Evolutionary conservation across 2,113 vertebrate genomes (phyloP), one percentile per base, ranked within the genome.

Genomic region (Felis catus): DNA sequence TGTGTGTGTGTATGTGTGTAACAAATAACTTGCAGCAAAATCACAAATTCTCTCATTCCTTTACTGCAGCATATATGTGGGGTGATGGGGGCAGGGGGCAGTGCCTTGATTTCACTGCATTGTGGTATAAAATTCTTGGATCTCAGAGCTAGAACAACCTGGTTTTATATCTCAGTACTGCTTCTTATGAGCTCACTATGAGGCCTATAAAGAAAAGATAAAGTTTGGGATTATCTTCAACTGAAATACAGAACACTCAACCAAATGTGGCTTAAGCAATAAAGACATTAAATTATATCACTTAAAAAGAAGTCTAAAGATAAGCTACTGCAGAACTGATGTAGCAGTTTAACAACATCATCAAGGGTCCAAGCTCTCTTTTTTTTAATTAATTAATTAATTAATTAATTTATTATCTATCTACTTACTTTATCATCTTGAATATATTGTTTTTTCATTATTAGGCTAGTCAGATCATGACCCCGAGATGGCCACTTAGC

Each of bases 301-400:
- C 39, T 81, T 82, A 89, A 48, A 63, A 95, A 91, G 51, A 94
- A 88, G 1, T 71, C 61, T 74, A 51, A 68, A 70, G 21, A 29
- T 41, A 81, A 61, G n/a, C 15, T 66, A 4, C 6, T 48, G 45
- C 1, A 36, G 79, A 45, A 61, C 13, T 5, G 2, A 71, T 23
- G 21, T 1, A 61, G 6, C 7, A 63, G 18, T 10, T 66, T 25
- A 78, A 11, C 33, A 36, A 18, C 25, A 16, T 36, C 13, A 76
- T 80, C 45, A 85, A 68, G 10, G 31, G 29, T 41, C n/a, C n/a
- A 84, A 41, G 45, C 23, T 80, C 18, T 65, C 11, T 25, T 15
- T 70, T 63, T 83, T 1, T 45, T 7, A 45, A 45, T 45, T 45
- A 45, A 45, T 45, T 41, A 41, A 41, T 45, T 45, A 45, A 45